These are phyloP conservation scores for Phasianus colchicus DNA, from an alignment of 2,113 vertebrate genomes.

Conservation along the genomic window DNA sequence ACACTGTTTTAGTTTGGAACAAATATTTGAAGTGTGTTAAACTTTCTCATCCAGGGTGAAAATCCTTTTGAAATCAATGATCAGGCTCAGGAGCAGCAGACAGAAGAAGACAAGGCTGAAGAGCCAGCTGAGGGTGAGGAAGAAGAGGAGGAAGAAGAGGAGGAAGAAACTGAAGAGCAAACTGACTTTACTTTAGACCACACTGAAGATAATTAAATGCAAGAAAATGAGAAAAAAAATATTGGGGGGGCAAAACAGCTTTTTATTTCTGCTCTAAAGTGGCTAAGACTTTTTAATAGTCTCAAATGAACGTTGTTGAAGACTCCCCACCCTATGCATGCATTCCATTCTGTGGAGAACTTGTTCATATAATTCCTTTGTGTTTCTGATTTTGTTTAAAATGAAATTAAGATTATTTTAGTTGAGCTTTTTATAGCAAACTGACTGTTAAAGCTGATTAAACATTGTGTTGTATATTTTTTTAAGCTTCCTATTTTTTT, in stretches of 20 bases:
- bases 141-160: constrained; percentile 61
- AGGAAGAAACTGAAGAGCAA: constrained; percentile 68
- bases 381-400: constrained; percentile 77
- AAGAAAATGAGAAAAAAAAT: background rate
- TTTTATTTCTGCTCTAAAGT: constrained; percentile 65
- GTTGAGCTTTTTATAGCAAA: constrained; percentile 81
- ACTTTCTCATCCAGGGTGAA: constrained; percentile 79
- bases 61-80: constrained; percentile 85
- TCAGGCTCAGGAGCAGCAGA: constrained; percentile 77
- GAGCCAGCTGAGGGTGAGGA: constrained; percentile 76
- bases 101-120: constrained; percentile 78
- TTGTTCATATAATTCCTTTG: constrained; percentile 78
- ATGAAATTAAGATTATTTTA: constrained; percentile 75
- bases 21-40: background rate
- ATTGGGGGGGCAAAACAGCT: background rate
- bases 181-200: constrained; percentile 75
- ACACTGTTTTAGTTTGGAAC: background rate
- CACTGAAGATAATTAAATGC: constrained; percentile 74
- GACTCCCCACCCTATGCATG: constrained; percentile 74
- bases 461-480: constrained; percentile 80
- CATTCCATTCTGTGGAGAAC: constrained; percentile 75
- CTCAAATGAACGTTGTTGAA: constrained; percentile 45
- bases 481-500: constrained; percentile 79
- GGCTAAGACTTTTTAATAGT: constrained; percentile 71
- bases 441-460: constrained; percentile 73